A percentile compares a stretch with the other conserved stretches of the same genome.
These are phyloP conservation scores for human (Homo sapiens) DNA, from an alignment of 2,113 vertebrate genomes.

Conservation along the genomic window GRCh38 chr19:51457501-51458000, in stretches of 20 bases:
- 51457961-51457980: rapidly evolving
- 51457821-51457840: not conserved
- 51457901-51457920: no score
- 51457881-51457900: no score
- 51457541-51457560: not conserved
- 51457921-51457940: not conserved
- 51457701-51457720: not conserved
- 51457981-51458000: rapidly evolving
- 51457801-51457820: not conserved
- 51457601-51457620: rapidly evolving
- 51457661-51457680: not conserved
- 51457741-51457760: not conserved
- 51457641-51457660: not conserved
- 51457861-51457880: not conserved
- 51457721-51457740: not conserved
- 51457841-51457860: not conserved
- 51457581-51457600: rapidly evolving
- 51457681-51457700: not conserved
- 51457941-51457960: rapidly evolving
- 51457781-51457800: not conserved
- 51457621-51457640: not conserved
- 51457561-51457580: not conserved
- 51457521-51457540: not conserved
- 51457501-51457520: not conserved
- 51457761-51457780: not conserved